These are phyloP conservation scores for Periplaneta americana DNA, from an alignment of 1,140 invertebrate species.

Conservation along the genomic window DNA sequence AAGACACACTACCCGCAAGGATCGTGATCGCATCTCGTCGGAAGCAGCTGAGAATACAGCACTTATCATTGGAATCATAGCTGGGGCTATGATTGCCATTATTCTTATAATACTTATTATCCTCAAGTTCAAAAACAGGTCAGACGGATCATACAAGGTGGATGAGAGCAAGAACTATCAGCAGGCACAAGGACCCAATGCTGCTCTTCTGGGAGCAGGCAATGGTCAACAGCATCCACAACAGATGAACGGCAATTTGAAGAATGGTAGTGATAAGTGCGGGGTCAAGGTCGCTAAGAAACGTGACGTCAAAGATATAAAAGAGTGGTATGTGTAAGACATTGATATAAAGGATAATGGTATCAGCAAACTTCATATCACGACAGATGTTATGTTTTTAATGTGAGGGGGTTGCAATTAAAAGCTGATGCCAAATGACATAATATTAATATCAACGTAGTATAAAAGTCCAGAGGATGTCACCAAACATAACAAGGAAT, in stretches of 20 bases:
- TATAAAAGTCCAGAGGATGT: neutral
- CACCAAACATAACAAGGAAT: neutral
- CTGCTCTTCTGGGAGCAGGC: constrained; percentile 58
- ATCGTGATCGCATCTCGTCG: constrained; percentile 57
- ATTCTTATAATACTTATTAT: constrained; percentile 86
- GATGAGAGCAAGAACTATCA: constrained; percentile 74
- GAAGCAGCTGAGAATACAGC: constrained; percentile 66
- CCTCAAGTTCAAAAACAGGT: constrained; percentile 80
- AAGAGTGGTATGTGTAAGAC: constrained; percentile 89
- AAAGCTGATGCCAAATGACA: neutral
- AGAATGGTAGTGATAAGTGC: constrained; percentile 33
- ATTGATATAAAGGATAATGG: neutral
- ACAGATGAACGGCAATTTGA: constrained; percentile 39
- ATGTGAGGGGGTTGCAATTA: neutral
- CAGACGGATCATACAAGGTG: constrained; percentile 85
- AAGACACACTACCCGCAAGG: constrained; percentile 17
- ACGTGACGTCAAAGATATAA: constrained; percentile 79
- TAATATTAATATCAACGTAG: neutral
- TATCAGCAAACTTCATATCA: neutral
- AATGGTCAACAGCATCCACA: constrained; percentile 29
- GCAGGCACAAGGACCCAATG: constrained; percentile 63
- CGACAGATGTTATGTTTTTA: neutral
- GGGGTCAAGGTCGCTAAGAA: constrained; percentile 53
- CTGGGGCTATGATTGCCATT: constrained; percentile 84
- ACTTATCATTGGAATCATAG: constrained; percentile 84